Conservation (phyloP, 1,140 invertebrate species). For the Aporrectodea caliginosa region DNA sequence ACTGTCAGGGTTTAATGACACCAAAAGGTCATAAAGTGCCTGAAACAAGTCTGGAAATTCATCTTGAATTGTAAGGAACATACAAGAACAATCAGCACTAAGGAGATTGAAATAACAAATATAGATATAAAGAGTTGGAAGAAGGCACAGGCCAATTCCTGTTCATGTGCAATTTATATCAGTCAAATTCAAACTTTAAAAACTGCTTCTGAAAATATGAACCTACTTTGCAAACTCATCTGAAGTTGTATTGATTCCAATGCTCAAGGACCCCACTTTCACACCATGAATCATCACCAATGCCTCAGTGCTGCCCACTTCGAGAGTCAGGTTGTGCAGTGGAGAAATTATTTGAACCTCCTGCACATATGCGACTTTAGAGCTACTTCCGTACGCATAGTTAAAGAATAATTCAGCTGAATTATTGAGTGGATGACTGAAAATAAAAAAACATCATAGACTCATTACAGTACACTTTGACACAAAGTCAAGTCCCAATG, state of each 20-base stretch:
- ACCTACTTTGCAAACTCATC: background rate
- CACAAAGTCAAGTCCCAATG: too few species aligned
- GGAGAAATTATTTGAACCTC: background rate
- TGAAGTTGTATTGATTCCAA: background rate
- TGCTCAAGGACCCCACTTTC: background rate
- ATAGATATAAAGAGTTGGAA: background rate
- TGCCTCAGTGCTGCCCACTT: background rate
- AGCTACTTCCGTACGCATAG: background rate
- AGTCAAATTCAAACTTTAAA: background rate
- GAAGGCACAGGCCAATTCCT: too few species aligned
- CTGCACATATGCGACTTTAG: background rate
- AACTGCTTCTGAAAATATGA: background rate
- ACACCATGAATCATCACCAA: background rate
- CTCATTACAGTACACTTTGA: too few species aligned
- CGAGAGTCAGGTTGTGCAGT: background rate
- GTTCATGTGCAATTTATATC: too few species aligned
- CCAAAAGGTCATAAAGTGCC: too few species aligned
- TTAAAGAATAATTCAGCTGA: background rate
- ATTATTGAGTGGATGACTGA: background rate
- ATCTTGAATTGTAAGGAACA: background rate
- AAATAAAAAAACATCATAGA: too few species aligned
- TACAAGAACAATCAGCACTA: background rate
- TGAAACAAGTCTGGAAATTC: background rate
- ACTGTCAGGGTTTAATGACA: too few species aligned
- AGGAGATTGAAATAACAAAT: background rate